Evolutionary conservation across 2,888 invertebrate species (phyloP).

Genomic region (Lycia hirtaria): DNA sequence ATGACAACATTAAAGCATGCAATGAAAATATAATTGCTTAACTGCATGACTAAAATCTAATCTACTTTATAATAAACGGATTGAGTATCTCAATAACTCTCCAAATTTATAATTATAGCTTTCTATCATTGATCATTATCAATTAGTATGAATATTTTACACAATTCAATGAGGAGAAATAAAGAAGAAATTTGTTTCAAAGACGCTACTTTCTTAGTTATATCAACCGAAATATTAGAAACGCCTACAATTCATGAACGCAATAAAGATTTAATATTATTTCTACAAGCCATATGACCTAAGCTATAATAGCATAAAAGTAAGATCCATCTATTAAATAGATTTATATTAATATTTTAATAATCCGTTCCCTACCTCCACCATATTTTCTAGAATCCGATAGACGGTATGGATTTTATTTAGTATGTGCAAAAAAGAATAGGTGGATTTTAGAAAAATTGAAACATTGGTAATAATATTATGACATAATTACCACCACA

Average conservation of each 20-base stretch:
- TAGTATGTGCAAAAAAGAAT: conserved; percentile 33
- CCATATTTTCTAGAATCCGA: conserved; percentile 50
- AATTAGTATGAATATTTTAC: conserved; percentile 48
- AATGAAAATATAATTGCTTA: conserved; percentile 66
- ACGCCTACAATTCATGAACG: conserved; percentile 42
- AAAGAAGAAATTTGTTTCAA: conserved; percentile 13
- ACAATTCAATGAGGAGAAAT: conserved; percentile 48
- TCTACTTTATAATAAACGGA: conserved; percentile 21
- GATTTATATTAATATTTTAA: conserved; percentile 52
- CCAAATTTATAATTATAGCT: conserved; percentile 23
- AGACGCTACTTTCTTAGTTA: conserved; percentile 8
- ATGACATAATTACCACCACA: conserved; percentile 14
- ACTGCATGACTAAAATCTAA: conserved; percentile 56
- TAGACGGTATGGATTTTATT: conserved; percentile 18
- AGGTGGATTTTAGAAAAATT: conserved; percentile 28
- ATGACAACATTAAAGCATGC: conserved; percentile 78
- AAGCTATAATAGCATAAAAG: conserved; percentile 54
- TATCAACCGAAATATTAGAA: conserved; percentile 43
- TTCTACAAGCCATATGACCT: conserved; percentile 44
- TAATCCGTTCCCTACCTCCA: conserved; percentile 66
- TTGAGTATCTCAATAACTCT: conserved; percentile 23
- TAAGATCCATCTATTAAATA: conserved; percentile 57
- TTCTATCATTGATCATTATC: conserved; percentile 18
- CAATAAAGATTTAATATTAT: conserved; percentile 44
- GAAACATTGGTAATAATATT: conserved; percentile 19